phyloP scores from a whole-genome alignment of 2,888 invertebrate species.

The Megalurothrips usitatus region DNA sequence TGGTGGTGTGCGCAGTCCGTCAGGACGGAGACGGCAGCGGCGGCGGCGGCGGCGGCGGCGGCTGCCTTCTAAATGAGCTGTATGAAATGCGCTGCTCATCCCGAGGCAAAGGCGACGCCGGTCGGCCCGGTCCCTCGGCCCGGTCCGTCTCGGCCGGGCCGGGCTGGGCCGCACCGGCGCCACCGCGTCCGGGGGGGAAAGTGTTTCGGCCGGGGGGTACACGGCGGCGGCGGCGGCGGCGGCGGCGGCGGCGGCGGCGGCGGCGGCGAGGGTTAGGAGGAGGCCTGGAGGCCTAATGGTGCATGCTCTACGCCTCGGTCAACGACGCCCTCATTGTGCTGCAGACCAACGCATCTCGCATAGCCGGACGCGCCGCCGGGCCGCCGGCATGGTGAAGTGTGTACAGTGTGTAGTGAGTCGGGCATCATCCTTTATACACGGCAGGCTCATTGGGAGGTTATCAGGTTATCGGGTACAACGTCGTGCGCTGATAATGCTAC shows the following conservation, averaged over 20 bases:
- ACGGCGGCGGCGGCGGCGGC: not conserved
- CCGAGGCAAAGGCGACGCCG: not conserved
- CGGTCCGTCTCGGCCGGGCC: not conserved
- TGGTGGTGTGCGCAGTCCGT: not conserved
- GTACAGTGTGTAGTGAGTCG: too few relatives aligned
- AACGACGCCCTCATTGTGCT: not conserved
- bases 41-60: not conserved
- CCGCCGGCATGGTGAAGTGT: too few relatives aligned
- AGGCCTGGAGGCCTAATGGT: not conserved
- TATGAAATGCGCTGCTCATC: not conserved
- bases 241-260: not conserved
- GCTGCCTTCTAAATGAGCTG: constrained; percentile 10
- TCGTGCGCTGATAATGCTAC: not conserved
- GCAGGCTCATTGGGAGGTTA: not conserved
- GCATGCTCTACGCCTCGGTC: not conserved
- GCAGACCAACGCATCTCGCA: not conserved
- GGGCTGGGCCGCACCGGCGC: not conserved
- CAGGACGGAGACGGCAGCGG: not conserved
- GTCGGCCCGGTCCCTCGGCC: not conserved
- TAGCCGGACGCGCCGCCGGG: too few relatives aligned
- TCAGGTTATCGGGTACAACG: not conserved
- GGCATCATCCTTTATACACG: too few relatives aligned
- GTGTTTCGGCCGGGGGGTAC: not conserved
- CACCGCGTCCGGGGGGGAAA: not conserved
- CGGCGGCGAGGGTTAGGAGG: not conserved